phyloP scores from a whole-genome alignment of 1,140 invertebrate species.

The Bradysia coprophila region DNA sequence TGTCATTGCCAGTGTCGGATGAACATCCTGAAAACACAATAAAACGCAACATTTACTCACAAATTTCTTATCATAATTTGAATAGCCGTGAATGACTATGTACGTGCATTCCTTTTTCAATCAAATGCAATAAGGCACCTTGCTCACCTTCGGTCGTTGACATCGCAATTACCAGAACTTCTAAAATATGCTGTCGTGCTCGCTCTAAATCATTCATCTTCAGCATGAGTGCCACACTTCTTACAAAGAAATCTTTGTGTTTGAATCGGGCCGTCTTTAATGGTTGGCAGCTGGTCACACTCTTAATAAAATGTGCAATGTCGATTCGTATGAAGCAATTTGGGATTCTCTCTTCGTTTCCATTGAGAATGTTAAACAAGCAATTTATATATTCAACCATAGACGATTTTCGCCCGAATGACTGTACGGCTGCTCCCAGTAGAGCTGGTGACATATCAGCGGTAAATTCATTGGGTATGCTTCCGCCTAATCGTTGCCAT shows the following conservation, averaged over 20 bases:
- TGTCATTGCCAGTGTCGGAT: not conserved
- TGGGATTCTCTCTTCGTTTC: not conserved
- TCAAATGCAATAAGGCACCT: not conserved
- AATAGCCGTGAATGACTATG: too few species aligned
- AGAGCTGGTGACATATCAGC: not conserved
- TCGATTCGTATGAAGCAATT: not conserved
- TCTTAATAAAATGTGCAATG: not conserved
- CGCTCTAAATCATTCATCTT: not conserved
- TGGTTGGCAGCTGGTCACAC: not conserved
- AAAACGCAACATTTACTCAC: too few species aligned
- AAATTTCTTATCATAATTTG: not conserved
- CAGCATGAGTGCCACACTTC: not conserved
- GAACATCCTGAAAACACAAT: too few species aligned
- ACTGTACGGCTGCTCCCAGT: not conserved
- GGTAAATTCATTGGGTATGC: not conserved
- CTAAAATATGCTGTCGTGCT: not conserved
- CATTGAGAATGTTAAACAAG: not conserved
- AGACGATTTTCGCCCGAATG: not conserved
- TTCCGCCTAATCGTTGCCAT: not conserved
- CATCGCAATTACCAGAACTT: not conserved
- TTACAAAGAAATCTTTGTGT: not conserved
- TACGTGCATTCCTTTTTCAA: too few species aligned
- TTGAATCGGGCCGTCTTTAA: not conserved
- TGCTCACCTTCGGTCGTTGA: not conserved
- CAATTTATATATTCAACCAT: not conserved